These are phyloP conservation scores for Drepana arcuata DNA, from an alignment of 1,140 invertebrate species.

Conservation along the genomic window DNA sequence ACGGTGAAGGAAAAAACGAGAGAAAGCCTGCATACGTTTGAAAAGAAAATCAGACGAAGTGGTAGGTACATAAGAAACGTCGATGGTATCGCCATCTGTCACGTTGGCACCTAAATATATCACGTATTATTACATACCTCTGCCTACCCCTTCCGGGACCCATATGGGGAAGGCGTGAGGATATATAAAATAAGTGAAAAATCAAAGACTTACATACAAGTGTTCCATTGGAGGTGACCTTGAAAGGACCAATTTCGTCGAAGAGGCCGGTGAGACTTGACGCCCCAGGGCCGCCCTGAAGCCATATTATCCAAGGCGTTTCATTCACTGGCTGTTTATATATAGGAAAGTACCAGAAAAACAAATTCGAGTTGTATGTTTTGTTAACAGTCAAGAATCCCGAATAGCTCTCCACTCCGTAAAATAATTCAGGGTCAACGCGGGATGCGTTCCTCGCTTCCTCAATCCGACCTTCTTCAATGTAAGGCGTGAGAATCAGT, in stretches of 20 bases:
- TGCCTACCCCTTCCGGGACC: too few relatives aligned
- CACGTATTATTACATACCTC: too few relatives aligned
- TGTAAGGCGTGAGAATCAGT: constrained; percentile 75
- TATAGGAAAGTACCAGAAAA: constrained; percentile 81
- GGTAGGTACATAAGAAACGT: too few relatives aligned
- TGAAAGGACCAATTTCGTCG: constrained; percentile 84
- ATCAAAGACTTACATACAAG: constrained; percentile 43
- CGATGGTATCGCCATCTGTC: too few relatives aligned
- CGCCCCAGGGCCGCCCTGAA: constrained; percentile 86
- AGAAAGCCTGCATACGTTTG: too few relatives aligned
- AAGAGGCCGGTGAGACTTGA: constrained; percentile 87
- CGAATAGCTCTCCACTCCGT: constrained; percentile 66
- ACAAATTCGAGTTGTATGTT: constrained; percentile 75
- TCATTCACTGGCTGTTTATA: constrained; percentile 49
- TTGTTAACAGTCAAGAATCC: constrained; percentile 77
- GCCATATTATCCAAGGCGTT: constrained; percentile 80
- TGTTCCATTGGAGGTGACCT: constrained; percentile 66
- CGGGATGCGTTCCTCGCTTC: constrained; percentile 33
- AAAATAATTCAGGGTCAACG: constrained; percentile 36
- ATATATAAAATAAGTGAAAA: constrained; percentile 1
- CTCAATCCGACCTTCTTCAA: constrained; percentile 68
- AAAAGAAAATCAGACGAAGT: too few relatives aligned
- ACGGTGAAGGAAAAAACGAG: too few relatives aligned
- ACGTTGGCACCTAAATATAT: too few relatives aligned
- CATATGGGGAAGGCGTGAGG: too few relatives aligned